Evolutionary conservation across 1,140 invertebrate species (phyloP).

Genomic region (Phymastichus coffea): DNA sequence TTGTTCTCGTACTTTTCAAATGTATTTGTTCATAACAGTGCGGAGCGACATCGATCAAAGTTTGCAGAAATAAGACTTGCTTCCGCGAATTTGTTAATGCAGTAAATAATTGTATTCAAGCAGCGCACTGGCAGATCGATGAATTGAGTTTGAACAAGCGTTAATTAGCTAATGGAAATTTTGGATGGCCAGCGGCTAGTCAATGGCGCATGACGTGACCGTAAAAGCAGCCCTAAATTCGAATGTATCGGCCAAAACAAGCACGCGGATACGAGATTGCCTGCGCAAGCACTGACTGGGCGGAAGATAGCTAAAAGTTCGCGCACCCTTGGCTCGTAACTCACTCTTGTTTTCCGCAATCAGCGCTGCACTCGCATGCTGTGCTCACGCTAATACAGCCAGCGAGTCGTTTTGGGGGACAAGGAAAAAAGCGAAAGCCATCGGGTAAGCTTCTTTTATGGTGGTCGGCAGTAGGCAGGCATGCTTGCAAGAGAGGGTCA

Average conservation of each 20-base stretch:
- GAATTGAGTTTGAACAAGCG: constrained; percentile 32
- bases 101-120: no score
- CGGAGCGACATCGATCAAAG: no score
- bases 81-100: background rate
- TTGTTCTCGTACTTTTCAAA: no score
- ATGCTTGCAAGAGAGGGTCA: no score
- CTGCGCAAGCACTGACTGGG: constrained; percentile 22
- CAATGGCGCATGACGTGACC: background rate
- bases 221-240: constrained; percentile 49
- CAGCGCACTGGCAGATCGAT: no score
- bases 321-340: constrained; percentile 47
- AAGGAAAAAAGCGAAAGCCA: no score
- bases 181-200: constrained; percentile 23
- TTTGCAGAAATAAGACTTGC: background rate
- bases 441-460: no score
- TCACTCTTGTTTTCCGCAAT: constrained; percentile 54
- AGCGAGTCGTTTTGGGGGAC: no score
- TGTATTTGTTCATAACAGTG: no score
- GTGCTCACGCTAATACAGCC: no score
- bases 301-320: constrained; percentile 21
- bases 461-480: no score
- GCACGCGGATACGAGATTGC: no score
- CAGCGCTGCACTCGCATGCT: constrained; percentile 10
- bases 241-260: constrained; percentile 55
- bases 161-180: constrained; percentile 57